Evolutionary conservation across 2,113 vertebrate species (phyloP).

Genomic region (Xiphias gladius): DNA sequence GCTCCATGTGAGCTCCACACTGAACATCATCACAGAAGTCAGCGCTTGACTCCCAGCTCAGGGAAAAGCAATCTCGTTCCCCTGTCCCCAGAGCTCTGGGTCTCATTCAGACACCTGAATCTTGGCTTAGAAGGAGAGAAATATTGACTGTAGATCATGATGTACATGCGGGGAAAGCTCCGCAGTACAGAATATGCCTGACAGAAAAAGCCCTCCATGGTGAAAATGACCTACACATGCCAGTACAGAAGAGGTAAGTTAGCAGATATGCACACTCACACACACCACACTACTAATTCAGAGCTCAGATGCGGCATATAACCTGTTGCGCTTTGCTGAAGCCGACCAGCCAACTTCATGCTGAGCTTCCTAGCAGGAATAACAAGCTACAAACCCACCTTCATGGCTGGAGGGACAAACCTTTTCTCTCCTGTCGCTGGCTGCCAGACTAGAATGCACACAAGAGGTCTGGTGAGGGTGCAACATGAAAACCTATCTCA

Average conservation of each 20-base stretch:
- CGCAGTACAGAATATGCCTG: constrained; percentile 7
- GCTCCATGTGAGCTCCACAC: constrained; percentile 60
- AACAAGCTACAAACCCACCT: constrained; percentile 58
- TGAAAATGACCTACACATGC: constrained; percentile 19
- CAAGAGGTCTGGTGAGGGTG: constrained; percentile 43
- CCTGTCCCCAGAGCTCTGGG: constrained; percentile 36
- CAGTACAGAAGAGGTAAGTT: constrained; percentile 18
- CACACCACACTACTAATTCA: neutral
- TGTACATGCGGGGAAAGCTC: constrained; percentile 17
- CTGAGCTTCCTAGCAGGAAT: constrained; percentile 25
- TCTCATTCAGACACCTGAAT: constrained; percentile 56
- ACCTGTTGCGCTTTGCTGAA: constrained; percentile 6
- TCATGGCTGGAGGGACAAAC: constrained; percentile 52
- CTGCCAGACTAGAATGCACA: constrained; percentile 39
- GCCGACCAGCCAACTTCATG: neutral
- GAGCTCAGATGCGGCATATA: constrained; percentile 10
- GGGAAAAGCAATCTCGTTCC: constrained; percentile 62
- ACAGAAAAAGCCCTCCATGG: constrained; percentile 15
- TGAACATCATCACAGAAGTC: constrained; percentile 65
- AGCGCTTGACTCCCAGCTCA: constrained; percentile 40
- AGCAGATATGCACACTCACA: constrained; percentile 13
- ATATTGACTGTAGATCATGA: constrained; percentile 51
- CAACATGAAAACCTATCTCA: constrained; percentile 67
- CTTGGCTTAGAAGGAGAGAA: constrained; percentile 31
- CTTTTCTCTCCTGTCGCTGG: constrained; percentile 41